Evolutionary conservation across 2,797 vertebrate species (phyloP), one percentile per base, ranked within the genome.

Genomic region (Lemur catta): DNA sequence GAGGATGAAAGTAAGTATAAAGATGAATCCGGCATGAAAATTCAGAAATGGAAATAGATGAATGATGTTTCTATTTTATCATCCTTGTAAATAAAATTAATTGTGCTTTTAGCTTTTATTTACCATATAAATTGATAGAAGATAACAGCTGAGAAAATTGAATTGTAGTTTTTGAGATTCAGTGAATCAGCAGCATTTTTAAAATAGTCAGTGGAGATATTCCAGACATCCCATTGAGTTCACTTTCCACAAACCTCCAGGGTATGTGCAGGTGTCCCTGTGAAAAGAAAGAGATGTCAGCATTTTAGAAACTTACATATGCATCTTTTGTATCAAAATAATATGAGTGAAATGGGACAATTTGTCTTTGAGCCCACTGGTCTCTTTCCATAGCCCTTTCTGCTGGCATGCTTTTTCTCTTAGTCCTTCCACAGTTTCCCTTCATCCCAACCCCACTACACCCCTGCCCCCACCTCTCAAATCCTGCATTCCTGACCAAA

Each of bases 31-130:
- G 75, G 61, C 86, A 46, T 96, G 67, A 88, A 87, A 89, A 33
- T 78, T 71, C 11, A 55, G 50, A 97, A 97, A 93, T 82, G 63
- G 76, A 96, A 96, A 89, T 48, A 95, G 67, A 96, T 61, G 63
- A 93, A 72, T 93, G 67, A 95, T 88, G 20, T 88, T 97, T 94
- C 35, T 91, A 11, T 93, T 93, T 96, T 81, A 80, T 94, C 85
- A 13, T 79, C 50, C 63, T 96, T 94, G 20, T 96, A 96, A 96
- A 96, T 85, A 95, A 96, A 96, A 78, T 59, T 4, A 91, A 84
- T 71, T 92, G 48, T 82, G 18, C 75, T 95, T 87, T 69, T 92
- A 76, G 50, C 50, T 95, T 96, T 82, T 35, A 48, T 96, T 96
- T 94, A 55, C 72, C 12, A 6, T 78, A 18, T 4, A 22, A 82